Evolutionary conservation across 2,888 invertebrate genomes (phyloP).

Genomic region (Chrysolina americana): DNA sequence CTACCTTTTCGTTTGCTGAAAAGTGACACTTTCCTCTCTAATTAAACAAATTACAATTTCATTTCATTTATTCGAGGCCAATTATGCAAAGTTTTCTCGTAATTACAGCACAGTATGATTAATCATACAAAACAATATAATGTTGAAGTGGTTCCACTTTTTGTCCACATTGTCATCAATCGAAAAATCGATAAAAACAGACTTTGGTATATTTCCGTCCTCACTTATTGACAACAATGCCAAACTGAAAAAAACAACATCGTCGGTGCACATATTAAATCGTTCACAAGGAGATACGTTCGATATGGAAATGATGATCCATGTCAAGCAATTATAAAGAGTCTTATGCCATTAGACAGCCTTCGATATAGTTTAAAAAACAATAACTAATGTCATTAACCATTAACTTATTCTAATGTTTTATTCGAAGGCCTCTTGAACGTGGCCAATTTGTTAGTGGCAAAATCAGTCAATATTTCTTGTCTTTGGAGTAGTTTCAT

Average conservation of each 20-base stretch:
- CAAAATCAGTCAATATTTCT: not conserved
- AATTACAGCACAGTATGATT: no score
- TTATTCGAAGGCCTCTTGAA: not conserved
- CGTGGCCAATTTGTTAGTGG: not conserved
- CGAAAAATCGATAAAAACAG: not conserved
- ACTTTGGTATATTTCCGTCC: not conserved
- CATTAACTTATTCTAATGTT: slow-evolving; percentile 16
- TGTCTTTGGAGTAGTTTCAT: not conserved
- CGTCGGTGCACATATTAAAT: slow-evolving; percentile 6
- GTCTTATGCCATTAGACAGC: not conserved
- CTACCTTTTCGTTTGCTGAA: no score
- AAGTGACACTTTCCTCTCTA: no score
- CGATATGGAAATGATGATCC: slow-evolving; percentile 21
- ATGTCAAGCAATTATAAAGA: slow-evolving; percentile 1
- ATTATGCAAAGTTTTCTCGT: no score
- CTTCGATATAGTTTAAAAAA: slow-evolving; percentile 1
- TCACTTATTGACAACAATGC: not conserved
- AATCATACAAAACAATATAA: no score
- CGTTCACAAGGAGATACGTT: slow-evolving; percentile 19
- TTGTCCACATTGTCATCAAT: not conserved
- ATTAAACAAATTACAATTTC: no score
- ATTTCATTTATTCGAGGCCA: no score
- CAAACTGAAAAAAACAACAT: not conserved
- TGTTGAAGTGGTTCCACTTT: no score
- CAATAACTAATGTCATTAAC: slow-evolving; percentile 6